These are phyloP conservation scores for Poeciliopsis presidionis DNA, from an alignment of 2,797 vertebrate genomes.

Conservation along the genomic window DNA sequence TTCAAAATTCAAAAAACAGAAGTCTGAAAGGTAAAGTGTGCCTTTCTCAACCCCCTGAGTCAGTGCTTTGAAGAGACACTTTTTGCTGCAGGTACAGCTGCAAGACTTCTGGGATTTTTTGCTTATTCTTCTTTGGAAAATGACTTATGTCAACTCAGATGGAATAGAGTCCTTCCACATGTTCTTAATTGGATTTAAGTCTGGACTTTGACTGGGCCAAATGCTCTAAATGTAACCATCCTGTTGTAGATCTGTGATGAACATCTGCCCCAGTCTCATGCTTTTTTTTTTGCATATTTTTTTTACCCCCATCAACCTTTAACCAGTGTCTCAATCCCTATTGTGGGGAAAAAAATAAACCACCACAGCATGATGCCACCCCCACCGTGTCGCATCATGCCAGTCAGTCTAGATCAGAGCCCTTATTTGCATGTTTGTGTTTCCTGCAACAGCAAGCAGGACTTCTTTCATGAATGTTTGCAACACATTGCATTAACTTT, in stretches of 20 bases:
- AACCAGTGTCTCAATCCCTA: not conserved
- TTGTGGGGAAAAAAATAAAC: not conserved
- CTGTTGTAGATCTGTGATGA: not conserved
- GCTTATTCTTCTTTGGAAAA: not conserved
- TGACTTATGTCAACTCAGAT: not conserved
- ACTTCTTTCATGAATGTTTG: not conserved
- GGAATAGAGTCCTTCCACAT: not conserved
- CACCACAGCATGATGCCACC: not conserved
- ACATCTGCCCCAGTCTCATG: not conserved
- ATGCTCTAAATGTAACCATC: not conserved
- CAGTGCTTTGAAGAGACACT: not conserved
- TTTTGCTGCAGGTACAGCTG: not conserved
- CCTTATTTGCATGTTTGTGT: not conserved
- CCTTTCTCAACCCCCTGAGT: not conserved
- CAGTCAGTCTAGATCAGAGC: not conserved
- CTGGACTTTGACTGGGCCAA: constrained; percentile 1
- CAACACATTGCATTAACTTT: not conserved
- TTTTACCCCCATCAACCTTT: not conserved
- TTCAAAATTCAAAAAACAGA: not conserved
- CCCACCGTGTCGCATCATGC: not conserved
- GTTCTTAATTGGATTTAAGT: not conserved
- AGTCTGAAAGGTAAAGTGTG: not conserved
- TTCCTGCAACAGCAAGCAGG: not conserved
- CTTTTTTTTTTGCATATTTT: not conserved
- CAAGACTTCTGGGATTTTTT: not conserved